These are phyloP conservation scores for Palythoa heliodiscus DNA, from an alignment of 92 coral and sea anemone species.

Conservation along the genomic window DNA sequence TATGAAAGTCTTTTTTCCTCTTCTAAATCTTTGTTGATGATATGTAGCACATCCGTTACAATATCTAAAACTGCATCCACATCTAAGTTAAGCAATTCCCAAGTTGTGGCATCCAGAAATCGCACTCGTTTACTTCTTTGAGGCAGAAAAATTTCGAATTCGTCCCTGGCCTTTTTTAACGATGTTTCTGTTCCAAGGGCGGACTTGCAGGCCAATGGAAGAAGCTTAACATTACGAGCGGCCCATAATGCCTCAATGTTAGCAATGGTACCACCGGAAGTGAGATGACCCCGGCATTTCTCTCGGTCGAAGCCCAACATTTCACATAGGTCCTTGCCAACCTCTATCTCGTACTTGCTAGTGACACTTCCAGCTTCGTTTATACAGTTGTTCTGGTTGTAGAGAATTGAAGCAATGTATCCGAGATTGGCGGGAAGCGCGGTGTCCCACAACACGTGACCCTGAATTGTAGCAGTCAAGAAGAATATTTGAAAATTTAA, in stretches of 20 bases:
- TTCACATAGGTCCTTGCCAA: constrained; percentile 49
- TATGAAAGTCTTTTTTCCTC: neutral
- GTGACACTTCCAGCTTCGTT: constrained; percentile 46
- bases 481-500: too few relatives aligned
- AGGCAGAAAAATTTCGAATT: constrained; percentile 55
- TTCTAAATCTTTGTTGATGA: neutral
- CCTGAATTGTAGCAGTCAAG: neutral
- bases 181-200: constrained; percentile 70
- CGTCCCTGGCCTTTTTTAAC: constrained; percentile 59
- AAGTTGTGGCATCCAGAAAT: constrained; percentile 59
- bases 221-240: constrained; percentile 81
- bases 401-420: constrained; percentile 51
- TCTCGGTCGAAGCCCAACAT: constrained; percentile 56
- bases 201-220: constrained; percentile 70
- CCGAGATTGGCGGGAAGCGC: constrained; percentile 52
- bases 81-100: constrained; percentile 90
- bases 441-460: constrained; percentile 61
- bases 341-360: constrained; percentile 52
- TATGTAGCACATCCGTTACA: constrained; percentile 51
- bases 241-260: constrained; percentile 97
- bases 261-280: constrained; percentile 80
- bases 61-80: constrained; percentile 68
- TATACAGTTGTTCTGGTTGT: constrained; percentile 58
- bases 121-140: constrained; percentile 49
- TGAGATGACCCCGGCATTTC: constrained; percentile 59